Evolutionary conservation across 2,888 invertebrate species (phyloP).

Genomic region (Chironomus riparius): DNA sequence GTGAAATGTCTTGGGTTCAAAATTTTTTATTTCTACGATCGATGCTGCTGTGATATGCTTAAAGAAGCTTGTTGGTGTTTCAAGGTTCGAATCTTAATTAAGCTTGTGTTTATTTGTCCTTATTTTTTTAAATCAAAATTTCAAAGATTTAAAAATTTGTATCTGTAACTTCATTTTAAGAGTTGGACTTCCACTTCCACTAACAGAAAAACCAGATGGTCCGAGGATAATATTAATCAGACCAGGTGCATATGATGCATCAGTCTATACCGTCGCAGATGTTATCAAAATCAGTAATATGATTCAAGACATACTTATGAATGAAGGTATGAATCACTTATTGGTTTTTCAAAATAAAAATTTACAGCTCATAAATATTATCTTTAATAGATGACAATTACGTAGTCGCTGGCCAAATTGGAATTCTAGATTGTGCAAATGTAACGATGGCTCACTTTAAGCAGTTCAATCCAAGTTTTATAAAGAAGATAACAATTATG

Average conservation of each 20-base stretch:
- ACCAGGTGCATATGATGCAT: conserved; percentile 41
- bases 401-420: conserved; percentile 37
- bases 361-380: too few relatives aligned
- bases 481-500: conserved; percentile 45
- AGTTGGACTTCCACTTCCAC: conserved; percentile 32
- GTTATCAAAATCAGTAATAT: conserved; percentile 46
- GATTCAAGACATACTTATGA: conserved; percentile 47
- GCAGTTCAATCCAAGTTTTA: conserved; percentile 46
- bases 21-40: too few relatives aligned
- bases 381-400: conserved; percentile 6
- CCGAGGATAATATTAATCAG: conserved; percentile 43
- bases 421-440: conserved; percentile 45
- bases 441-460: conserved; percentile 44
- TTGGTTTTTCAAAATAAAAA: conserved; percentile 34
- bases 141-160: background rate
- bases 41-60: too few relatives aligned
- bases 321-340: conserved; percentile 36
- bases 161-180: conserved; percentile 28
- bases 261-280: conserved; percentile 40
- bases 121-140: background rate
- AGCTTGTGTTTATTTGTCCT: too few relatives aligned
- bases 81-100: conserved; percentile 30
- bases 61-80: too few relatives aligned
- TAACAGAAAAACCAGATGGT: conserved; percentile 36
- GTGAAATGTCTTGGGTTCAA: too few relatives aligned